Base-by-base conservation (phyloP, 2,797 vertebrate genomes). In the Neostethus bicornis region DNA sequence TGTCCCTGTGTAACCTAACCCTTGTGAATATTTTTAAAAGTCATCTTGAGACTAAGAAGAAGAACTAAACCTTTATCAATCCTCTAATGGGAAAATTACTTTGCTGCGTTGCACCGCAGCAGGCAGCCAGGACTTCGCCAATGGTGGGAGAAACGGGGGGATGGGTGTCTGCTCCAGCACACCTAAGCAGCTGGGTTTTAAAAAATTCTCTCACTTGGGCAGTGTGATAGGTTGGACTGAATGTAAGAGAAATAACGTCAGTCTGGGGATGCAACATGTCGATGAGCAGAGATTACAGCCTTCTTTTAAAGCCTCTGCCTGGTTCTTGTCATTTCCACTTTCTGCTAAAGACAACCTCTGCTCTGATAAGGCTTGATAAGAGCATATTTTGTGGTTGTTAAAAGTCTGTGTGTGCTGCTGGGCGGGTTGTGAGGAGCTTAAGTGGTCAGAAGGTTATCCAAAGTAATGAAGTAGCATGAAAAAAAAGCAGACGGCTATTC, bases 331-430 rank as follows among this genome's bases (percentile, higher is more conserved):
- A 28, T 10, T 47, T 12, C 12, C 24, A 46, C n/a, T 25, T 24
- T 19, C 10, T 0, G 5, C 31, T 25, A 17, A 19, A 28, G 12
- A 35, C 51, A 21, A 52, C 20, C 7, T 9, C 24, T 17, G 23
- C 12, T 37, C 38, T 41, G 38, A 41, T 41, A 41, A 23, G 21
- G 20, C 16, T 47, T 16, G 47, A 50, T 35, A 23, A 35, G 23
- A 12, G 37, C 43, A 14, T 14, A 5, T 3, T 44, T 14, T 14
- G 28, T 3, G 43, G 9, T 6, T 45, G 49, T 44, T 52, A 19
- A 39, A 37, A 32, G n/a, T 21, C n/a, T 37, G 34, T 16, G 39
- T 59, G 42, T 28, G 35, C 25, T 51, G 16, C 2, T 20, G 26
- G 19, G 3, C 31, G 23, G 21, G 21, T 23, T 21, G 23, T 2